These are phyloP conservation scores for Mycetomoellerius zeteki DNA, from an alignment of 1,140 invertebrate species.

Conservation along the genomic window DNA sequence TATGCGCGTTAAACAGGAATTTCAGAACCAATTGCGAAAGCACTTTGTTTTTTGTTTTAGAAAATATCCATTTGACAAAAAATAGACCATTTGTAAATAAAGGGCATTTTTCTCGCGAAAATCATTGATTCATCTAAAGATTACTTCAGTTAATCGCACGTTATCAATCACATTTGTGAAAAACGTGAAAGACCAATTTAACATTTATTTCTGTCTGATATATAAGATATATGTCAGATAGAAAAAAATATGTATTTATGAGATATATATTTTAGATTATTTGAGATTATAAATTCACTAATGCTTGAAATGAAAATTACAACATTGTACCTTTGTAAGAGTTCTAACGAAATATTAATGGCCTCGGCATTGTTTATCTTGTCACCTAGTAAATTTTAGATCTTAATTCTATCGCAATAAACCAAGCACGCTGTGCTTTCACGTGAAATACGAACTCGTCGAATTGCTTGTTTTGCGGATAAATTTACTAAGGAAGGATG, in stretches of 20 bases:
- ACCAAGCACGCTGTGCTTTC: conserved; percentile 26
- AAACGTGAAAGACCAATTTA: neutral
- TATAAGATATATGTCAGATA: too few species aligned
- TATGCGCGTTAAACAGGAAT: conserved; percentile 35
- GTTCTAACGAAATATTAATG: conserved; percentile 39
- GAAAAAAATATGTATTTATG: too few species aligned
- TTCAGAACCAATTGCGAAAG: conserved; percentile 6
- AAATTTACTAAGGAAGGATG: conserved; percentile 59
- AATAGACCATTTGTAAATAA: neutral
- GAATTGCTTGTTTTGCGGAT: conserved; percentile 63
- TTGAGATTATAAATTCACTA: neutral
- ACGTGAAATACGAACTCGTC: conserved; percentile 62
- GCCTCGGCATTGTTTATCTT: conserved; percentile 28
- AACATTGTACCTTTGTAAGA: neutral
- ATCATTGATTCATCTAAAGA: neutral
- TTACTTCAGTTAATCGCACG: neutral
- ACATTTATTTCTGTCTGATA: neutral
- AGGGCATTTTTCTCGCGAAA: neutral
- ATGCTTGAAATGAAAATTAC: neutral
- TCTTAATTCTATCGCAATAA: conserved; percentile 55
- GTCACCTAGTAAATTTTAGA: conserved; percentile 55
- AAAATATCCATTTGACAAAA: neutral
- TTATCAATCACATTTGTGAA: neutral
- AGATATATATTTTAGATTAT: neutral
- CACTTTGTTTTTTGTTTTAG: neutral